phyloP scores from a whole-genome alignment of 1,140 invertebrate species.

The Lamellibrachia luymesi region DNA sequence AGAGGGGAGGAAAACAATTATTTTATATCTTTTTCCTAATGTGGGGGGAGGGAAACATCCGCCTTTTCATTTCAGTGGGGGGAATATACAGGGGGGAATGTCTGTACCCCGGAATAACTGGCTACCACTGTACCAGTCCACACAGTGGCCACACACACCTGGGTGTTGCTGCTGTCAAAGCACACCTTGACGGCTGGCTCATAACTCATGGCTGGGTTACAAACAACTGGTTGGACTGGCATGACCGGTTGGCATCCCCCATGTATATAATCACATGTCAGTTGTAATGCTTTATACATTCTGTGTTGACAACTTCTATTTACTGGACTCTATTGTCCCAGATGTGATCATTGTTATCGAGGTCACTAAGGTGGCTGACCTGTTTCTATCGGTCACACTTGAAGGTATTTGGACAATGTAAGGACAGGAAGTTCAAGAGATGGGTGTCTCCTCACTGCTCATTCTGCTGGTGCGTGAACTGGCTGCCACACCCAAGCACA shows the following conservation, averaged over 20 bases:
- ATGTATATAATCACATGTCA: background rate
- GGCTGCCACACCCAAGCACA: background rate
- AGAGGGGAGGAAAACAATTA: too few species aligned
- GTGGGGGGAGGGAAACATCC: too few species aligned
- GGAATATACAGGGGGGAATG: too few species aligned
- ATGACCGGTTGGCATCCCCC: background rate
- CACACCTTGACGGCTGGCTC: background rate
- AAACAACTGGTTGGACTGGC: background rate
- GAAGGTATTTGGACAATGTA: background rate
- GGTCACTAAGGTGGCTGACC: background rate
- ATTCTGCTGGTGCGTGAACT: background rate
- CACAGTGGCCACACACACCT: background rate
- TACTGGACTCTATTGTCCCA: background rate
- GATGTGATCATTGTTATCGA: background rate
- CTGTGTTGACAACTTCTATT: background rate
- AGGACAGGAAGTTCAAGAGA: background rate
- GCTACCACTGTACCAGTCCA: background rate
- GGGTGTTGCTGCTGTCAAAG: background rate
- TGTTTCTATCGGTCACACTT: background rate
- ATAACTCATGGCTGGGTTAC: background rate
- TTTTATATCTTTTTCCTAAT: too few species aligned
- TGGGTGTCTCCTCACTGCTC: background rate
- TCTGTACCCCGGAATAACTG: background rate
- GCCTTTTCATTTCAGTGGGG: too few species aligned
- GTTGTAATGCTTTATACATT: background rate